Conservation (phyloP, 1,140 invertebrate species). For the Drosophila busckii region DNA sequence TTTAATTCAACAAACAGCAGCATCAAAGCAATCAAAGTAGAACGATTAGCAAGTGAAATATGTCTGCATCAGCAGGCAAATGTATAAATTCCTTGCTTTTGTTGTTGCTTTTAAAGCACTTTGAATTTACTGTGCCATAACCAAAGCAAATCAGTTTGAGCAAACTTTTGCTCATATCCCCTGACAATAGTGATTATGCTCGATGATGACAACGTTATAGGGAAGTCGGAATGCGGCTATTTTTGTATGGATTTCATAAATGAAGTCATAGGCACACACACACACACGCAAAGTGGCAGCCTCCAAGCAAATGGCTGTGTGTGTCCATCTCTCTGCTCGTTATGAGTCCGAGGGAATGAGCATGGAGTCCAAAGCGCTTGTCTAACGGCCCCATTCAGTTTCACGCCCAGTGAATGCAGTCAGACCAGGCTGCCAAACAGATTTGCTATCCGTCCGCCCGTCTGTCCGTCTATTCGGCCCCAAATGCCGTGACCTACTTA, state of each 20-base stretch:
- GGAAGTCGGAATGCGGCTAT: slow-evolving; percentile 56
- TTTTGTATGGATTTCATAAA: slow-evolving; percentile 48
- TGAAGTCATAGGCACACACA: slow-evolving; percentile 35
- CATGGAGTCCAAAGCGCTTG: slow-evolving; percentile 5
- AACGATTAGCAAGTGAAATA: too few relatives aligned
- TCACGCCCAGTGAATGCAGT: neutral
- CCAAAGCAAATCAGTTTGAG: slow-evolving; percentile 1
- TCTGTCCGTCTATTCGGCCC: neutral
- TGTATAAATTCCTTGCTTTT: too few relatives aligned
- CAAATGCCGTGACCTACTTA: slow-evolving; percentile 54
- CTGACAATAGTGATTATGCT: neutral
- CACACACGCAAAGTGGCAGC: slow-evolving; percentile 5
- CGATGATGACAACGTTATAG: slow-evolving; percentile 17
- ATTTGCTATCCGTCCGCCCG: slow-evolving; percentile 7
- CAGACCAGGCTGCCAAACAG: slow-evolving; percentile 37
- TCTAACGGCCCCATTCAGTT: slow-evolving; percentile 10
- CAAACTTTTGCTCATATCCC: slow-evolving; percentile 8
- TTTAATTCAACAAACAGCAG: too few relatives aligned
- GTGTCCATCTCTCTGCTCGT: slow-evolving; percentile 58
- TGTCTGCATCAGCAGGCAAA: too few relatives aligned
- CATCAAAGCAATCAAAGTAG: too few relatives aligned
- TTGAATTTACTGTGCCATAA: too few relatives aligned
- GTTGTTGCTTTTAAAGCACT: too few relatives aligned
- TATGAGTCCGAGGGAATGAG: slow-evolving; percentile 38
- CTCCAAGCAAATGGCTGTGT: slow-evolving; percentile 42